phyloP scores from a whole-genome alignment of 2,113 vertebrate genomes.

The Siniperca chuatsi region DNA sequence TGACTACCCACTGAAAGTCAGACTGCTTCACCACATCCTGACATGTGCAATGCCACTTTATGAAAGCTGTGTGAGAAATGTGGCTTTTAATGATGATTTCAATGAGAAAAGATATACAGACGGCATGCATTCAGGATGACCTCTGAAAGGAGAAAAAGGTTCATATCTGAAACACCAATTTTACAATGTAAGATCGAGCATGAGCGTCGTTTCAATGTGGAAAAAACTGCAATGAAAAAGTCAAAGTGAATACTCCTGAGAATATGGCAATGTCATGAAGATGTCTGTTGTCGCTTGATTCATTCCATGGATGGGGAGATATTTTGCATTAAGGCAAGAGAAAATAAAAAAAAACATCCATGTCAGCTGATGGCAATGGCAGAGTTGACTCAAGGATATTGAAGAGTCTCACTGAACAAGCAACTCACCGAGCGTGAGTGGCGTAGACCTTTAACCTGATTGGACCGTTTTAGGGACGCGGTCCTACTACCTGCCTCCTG shows the following conservation, averaged over 20 bases:
- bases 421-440: conserved; percentile 85
- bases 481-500: conserved; percentile 86
- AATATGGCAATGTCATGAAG: conserved; percentile 64
- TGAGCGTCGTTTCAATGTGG: conserved; percentile 30
- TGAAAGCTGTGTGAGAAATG: conserved; percentile 40
- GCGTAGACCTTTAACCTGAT: conserved; percentile 85
- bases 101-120: conserved; percentile 44
- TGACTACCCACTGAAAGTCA: conserved; percentile 31
- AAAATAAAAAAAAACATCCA: conserved; percentile 49
- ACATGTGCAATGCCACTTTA: conserved; percentile 29
- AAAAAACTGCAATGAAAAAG: conserved; percentile 20
- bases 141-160: conserved; percentile 33
- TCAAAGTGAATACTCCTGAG: conserved; percentile 38
- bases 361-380: conserved; percentile 72
- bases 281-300: conserved; percentile 58
- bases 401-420: conserved; percentile 50
- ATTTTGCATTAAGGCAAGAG: conserved; percentile 45
- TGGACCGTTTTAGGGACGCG: conserved; percentile 84
- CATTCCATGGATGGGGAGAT: conserved; percentile 68
- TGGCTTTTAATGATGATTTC: conserved; percentile 42
- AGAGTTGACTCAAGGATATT: conserved; percentile 41
- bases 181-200: background rate
- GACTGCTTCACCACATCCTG: conserved; percentile 33
- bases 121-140: conserved; percentile 67
- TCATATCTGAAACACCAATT: conserved; percentile 25